phyloP scores from a whole-genome alignment of 2,888 invertebrate genomes.

The Hirtodrosophila histrioides region DNA sequence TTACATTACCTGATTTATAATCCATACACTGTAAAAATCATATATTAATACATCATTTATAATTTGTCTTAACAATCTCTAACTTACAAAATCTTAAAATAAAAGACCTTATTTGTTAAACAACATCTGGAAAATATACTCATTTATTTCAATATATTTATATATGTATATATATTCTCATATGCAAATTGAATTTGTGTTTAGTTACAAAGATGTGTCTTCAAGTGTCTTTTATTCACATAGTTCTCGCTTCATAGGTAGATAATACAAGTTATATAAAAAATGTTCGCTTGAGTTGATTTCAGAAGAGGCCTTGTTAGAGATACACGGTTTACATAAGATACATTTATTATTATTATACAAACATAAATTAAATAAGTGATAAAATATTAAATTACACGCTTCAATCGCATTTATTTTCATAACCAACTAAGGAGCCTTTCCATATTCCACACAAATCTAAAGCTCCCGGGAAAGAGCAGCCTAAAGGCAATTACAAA shows the following conservation, averaged over 20 bases:
- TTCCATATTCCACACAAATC: conserved; percentile 8
- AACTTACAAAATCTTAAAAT: not conserved
- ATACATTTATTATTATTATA: conserved; percentile 44
- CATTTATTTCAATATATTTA: conserved; percentile 41
- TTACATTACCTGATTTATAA: too few species aligned
- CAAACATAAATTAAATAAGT: conserved; percentile 57
- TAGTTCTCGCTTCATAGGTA: conserved; percentile 46
- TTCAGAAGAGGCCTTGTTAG: conserved; percentile 50
- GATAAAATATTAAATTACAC: conserved; percentile 4
- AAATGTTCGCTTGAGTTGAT: conserved; percentile 65
- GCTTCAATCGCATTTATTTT: not conserved
- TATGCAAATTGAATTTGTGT: conserved; percentile 57
- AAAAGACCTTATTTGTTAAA: conserved; percentile 42
- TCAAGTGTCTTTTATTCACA: conserved; percentile 66
- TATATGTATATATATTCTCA: conserved; percentile 34
- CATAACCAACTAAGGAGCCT: not conserved
- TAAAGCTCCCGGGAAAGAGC: conserved; percentile 2
- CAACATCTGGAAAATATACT: conserved; percentile 72
- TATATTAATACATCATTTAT: too few species aligned
- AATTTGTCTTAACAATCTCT: too few species aligned
- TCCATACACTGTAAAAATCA: too few species aligned
- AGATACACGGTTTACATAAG: conserved; percentile 42
- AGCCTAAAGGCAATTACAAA: conserved; percentile 14
- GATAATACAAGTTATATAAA: conserved; percentile 58
- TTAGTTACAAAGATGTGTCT: conserved; percentile 50